Evolutionary conservation across 2,113 vertebrate genomes (phyloP).

Genomic region (Pyrgilauda ruficollis): DNA sequence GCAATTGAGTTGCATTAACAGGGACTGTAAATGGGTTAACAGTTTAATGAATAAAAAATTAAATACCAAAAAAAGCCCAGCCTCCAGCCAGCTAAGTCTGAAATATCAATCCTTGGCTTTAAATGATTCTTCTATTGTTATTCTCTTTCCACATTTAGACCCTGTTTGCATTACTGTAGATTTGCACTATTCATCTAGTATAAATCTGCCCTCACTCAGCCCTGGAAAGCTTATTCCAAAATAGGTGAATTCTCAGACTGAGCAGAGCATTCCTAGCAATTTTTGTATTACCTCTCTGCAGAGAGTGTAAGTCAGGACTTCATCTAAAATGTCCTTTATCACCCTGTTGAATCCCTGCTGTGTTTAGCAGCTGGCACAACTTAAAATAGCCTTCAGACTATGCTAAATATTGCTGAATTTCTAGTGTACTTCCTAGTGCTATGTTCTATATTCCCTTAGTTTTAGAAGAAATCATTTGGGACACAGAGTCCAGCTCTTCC

Average conservation of each 20-base stretch:
- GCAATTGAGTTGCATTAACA: neutral
- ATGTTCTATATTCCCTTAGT: neutral
- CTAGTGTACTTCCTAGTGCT: neutral
- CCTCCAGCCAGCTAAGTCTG: neutral
- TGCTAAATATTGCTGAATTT: constrained; percentile 24
- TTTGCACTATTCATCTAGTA: neutral
- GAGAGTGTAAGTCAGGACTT: neutral
- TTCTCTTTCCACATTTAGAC: neutral
- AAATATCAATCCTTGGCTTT: neutral
- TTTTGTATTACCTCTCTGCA: constrained; percentile 4
- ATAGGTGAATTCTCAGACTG: neutral
- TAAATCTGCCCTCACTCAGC: neutral
- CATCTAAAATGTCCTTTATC: constrained; percentile 52
- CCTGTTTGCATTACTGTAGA: neutral
- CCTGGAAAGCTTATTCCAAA: neutral
- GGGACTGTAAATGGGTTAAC: neutral
- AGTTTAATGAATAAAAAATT: constrained; percentile 24
- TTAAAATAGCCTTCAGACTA: constrained; percentile 49
- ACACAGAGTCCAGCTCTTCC: neutral
- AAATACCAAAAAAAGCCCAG: neutral
- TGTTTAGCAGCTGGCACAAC: constrained; percentile 52
- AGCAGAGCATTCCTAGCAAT: neutral
- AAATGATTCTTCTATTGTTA: constrained; percentile 14
- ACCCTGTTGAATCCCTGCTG: constrained; percentile 36
- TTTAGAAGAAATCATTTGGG: neutral